A percentile compares a stretch with the other conserved stretches of the same genome.
Evolutionary conservation across 1,140 invertebrate species (phyloP).

Genomic region (Euschistus heros): DNA sequence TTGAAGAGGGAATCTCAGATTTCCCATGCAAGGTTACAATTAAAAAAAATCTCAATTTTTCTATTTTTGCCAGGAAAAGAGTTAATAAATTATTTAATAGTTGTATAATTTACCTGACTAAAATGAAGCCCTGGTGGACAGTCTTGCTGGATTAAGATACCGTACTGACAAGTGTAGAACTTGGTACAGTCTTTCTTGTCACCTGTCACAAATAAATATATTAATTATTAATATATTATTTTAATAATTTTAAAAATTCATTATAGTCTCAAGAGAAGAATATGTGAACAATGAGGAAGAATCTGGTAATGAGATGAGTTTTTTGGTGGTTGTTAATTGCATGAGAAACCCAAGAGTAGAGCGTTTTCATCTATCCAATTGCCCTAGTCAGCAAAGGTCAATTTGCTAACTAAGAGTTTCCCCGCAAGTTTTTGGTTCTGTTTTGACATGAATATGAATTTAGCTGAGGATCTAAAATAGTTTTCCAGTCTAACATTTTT

Average conservation of each 20-base stretch:
- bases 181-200: slow-evolving; percentile 55
- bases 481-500: too few relatives aligned
- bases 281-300: not conserved
- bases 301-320: not conserved
- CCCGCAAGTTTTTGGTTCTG: too few relatives aligned
- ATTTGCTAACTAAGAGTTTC: too few relatives aligned
- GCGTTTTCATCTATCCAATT: too few relatives aligned
- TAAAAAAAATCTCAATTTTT: too few relatives aligned
- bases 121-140: slow-evolving; percentile 63
- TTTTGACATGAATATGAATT: too few relatives aligned
- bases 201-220: slow-evolving; percentile 18
- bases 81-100: not conserved
- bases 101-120: slow-evolving; percentile 44
- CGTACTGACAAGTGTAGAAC: slow-evolving; percentile 69
- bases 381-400: too few relatives aligned
- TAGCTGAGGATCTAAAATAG: too few relatives aligned
- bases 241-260: not conserved
- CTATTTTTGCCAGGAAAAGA: too few relatives aligned
- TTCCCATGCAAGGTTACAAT: too few relatives aligned
- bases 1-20: too few relatives aligned
- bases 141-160: slow-evolving; percentile 47
- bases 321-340: not conserved
- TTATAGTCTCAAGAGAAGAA: not conserved
- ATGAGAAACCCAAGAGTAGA: not conserved
- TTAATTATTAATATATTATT: not conserved